Conservation (phyloP, 2,888 invertebrate species). For the Cantharis rufa region DNA sequence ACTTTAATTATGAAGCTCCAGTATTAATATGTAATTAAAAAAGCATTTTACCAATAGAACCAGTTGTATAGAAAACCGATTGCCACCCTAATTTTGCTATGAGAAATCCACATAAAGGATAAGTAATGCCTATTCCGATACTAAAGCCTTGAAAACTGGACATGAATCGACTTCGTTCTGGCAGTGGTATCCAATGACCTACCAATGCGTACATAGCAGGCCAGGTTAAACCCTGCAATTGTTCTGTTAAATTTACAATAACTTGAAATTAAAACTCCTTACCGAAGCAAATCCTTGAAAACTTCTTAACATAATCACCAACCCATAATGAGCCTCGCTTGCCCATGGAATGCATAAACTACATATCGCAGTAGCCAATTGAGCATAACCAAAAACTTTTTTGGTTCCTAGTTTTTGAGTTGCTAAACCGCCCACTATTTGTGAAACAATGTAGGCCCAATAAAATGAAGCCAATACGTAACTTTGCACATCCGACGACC, state of each 20-base stretch:
- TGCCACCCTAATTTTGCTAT: slow-evolving; percentile 71
- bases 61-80: slow-evolving; percentile 72
- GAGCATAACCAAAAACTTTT: slow-evolving; percentile 71
- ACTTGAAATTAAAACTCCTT: slow-evolving; percentile 41
- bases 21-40: neutral
- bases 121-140: slow-evolving; percentile 73
- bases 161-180: slow-evolving; percentile 74
- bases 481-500: slow-evolving; percentile 68
- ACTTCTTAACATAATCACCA: slow-evolving; percentile 66
- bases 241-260: neutral
- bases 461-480: slow-evolving; percentile 71
- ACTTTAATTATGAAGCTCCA: neutral
- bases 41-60: slow-evolving; percentile 58
- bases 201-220: slow-evolving; percentile 77
- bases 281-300: slow-evolving; percentile 73
- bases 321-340: slow-evolving; percentile 64
- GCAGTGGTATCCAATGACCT: slow-evolving; percentile 73
- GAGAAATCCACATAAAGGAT: slow-evolving; percentile 71
- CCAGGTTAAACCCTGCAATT: slow-evolving; percentile 68
- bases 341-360: slow-evolving; percentile 69
- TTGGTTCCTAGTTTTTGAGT: slow-evolving; percentile 74
- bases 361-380: slow-evolving; percentile 69
- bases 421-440: slow-evolving; percentile 70
- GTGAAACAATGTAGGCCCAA: slow-evolving; percentile 74
- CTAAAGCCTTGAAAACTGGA: slow-evolving; percentile 78